Base-by-base conservation (phyloP, 2,113 vertebrate genomes). In the Myrmecophaga tridactyla region DNA sequence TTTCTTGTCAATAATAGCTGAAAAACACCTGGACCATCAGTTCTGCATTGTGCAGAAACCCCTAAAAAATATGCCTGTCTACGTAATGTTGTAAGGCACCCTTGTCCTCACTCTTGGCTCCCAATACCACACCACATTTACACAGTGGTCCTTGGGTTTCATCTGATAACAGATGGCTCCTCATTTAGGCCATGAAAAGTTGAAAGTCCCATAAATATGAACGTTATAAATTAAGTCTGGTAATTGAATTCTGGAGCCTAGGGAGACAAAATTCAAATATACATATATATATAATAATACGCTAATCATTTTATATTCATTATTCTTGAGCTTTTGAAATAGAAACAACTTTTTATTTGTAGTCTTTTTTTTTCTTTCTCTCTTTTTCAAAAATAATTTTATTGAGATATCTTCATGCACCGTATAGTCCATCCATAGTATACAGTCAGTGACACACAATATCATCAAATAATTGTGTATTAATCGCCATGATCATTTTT, bases 191-290 rank as follows among this genome's bases (percentile, higher is more conserved):
- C 53, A 51, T 56, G 15, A 76, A 84, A 84, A 67, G 43, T 34
- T 85, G 56, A 92, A 89, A 87, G 80, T 41, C n/a, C 41, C 18
- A 3, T 18, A 56, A 84, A 48, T 58, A 63, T 65, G 69, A 86
- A 95, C 90, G 58, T 23, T 75, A 89, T 48, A 91, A 89, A 53
- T 87, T 21, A 95, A 93, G 56, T 78, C 36, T 93, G 60, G 48
- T 78, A n/a, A 89, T 89, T 53, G 82, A 29, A 95, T 56, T 36
- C 70, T 92, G 6, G 29, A 83, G 15, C 92, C 17, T 76, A 80
- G 88, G 51, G 90, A 76, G 27, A 67, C 1, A 36, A 65, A 67
- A 85, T 77, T 96, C 95, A 82, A 92, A 67, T 72, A 31, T 31
- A 12, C 53, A 56, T 75, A n/a, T 81, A 18, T 62, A 39, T 51